Percentiles rank a stretch among this genome's conserved stretches.
Conservation (phyloP, 1,140 invertebrate genomes). For the Andricus grossulariae region DNA sequence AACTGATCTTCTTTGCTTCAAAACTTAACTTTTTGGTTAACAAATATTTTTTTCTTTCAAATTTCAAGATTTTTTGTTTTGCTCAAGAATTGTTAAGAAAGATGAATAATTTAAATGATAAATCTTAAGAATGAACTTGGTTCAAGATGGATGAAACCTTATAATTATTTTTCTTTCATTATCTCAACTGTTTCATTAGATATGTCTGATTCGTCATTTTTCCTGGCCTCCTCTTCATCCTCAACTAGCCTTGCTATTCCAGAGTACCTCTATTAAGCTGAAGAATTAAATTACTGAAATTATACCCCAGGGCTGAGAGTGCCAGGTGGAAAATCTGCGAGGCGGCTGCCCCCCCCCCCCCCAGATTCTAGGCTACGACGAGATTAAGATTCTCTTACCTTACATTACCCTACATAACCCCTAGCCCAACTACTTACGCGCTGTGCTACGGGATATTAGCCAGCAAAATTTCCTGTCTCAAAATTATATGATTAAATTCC, state of each 20-base stretch:
- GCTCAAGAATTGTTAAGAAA: too few relatives aligned
- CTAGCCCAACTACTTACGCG: conserved; percentile 40
- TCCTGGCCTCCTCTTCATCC: conserved; percentile 9
- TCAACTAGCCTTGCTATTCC: conserved; percentile 23
- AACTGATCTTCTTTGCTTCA: too few relatives aligned
- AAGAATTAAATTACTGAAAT: conserved; percentile 65
- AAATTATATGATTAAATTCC: conserved; percentile 50
- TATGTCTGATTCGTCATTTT: conserved; percentile 6
- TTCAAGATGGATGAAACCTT: not conserved
- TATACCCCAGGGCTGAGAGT: conserved; percentile 54
- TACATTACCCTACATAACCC: conserved; percentile 52
- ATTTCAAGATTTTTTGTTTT: too few relatives aligned
- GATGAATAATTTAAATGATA: too few relatives aligned
- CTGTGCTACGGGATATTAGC: conserved; percentile 52
- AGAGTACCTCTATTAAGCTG: conserved; percentile 51
- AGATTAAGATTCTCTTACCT: conserved; percentile 66
- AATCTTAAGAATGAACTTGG: too few relatives aligned
- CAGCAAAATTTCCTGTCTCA: conserved; percentile 49
- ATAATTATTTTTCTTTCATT: conserved; percentile 33
- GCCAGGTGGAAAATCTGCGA: conserved; percentile 61
- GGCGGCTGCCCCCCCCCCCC: conserved; percentile 37
- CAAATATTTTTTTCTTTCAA: too few relatives aligned
- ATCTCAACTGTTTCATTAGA: not conserved
- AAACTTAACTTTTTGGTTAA: too few relatives aligned
- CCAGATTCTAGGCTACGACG: conserved; percentile 43